Evolutionary conservation across 2,113 vertebrate genomes (phyloP).

Genomic region (Pantherophis guttatus): DNA sequence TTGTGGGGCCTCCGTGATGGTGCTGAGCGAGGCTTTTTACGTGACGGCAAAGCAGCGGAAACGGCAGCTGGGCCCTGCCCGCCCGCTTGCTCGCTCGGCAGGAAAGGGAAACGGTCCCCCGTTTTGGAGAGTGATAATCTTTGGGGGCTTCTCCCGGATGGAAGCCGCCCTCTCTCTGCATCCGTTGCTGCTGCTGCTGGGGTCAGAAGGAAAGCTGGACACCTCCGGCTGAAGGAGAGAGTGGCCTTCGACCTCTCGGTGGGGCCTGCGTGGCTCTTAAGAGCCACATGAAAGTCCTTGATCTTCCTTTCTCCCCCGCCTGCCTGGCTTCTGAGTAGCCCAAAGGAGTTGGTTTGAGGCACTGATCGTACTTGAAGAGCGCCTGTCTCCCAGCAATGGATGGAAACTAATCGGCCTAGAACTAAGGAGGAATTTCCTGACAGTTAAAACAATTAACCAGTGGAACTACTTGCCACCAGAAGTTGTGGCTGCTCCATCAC

Average conservation of each 20-base stretch:
- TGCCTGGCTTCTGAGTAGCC: background rate
- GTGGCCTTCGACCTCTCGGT: too few species aligned
- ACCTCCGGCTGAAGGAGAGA: background rate
- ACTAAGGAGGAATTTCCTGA: too few species aligned
- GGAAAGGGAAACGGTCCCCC: conserved; percentile 5
- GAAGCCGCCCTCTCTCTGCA: background rate
- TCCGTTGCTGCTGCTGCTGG: background rate
- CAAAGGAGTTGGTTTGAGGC: background rate
- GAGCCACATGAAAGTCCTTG: background rate
- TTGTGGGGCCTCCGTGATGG: too few species aligned
- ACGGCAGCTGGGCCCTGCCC: background rate
- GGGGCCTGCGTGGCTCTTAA: background rate
- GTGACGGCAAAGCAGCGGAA: background rate
- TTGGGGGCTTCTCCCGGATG: background rate
- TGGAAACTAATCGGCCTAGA: too few species aligned
- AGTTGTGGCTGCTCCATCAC: too few species aligned
- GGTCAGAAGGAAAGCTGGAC: background rate
- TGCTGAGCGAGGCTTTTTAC: background rate
- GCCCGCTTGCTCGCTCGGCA: background rate
- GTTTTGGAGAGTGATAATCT: background rate
- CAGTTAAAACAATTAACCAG: too few species aligned
- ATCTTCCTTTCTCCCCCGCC: background rate
- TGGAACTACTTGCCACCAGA: too few species aligned
- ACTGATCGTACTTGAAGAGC: too few species aligned
- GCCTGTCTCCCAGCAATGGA: too few species aligned